Evolutionary conservation across 2,797 vertebrate species (phyloP), one percentile per base, ranked within the genome.

Genomic region (Alosa sapidissima): DNA sequence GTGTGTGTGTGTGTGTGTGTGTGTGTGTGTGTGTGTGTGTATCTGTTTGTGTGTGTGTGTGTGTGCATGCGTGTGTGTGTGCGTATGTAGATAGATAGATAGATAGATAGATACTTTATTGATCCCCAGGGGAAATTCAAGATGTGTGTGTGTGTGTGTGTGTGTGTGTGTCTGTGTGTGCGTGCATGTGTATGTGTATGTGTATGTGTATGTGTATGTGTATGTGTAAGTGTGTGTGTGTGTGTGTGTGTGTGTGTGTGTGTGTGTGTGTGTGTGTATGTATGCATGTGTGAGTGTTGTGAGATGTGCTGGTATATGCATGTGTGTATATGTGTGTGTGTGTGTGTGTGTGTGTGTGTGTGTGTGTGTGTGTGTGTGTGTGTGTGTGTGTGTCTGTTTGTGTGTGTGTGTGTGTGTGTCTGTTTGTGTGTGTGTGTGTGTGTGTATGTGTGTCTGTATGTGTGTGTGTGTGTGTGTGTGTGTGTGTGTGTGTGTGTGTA

Each of bases 401-500:
- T 52, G 41, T 52, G 84, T 82, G 55, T n/a, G n/a, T 78, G 33
- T 19, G 41, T 75, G 33, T 81, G 41, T 83, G 62, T 10, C 83
- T 47, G 33, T 16, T 24, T 48, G 84, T 19, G 36, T 60, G 41
- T 33, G 52, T 62, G 78, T 49, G 33, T 81, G 72, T 81, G 45
- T 49, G 68, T 72, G 84, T 78, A 33, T 19, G 41, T 75, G 48
- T 81, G 41, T 83, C 62, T 10, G 83, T 47, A 33, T 16, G 33
- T 48, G 84, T 19, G 36, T 60, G 41, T 33, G 52, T 62, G 78
- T 49, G 33, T 81, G 72, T 81, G 45, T 55, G 45, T 49, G 68
- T 72, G 84, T 82, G 28, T 72, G 11, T 14, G 11, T 72, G 65
- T 14, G 5, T 72, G 65, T 72, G 65, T 72, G 10, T 72, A 28